phyloP scores from a whole-genome alignment of 2,888 invertebrate genomes.

The Seira sanloemensis region DNA sequence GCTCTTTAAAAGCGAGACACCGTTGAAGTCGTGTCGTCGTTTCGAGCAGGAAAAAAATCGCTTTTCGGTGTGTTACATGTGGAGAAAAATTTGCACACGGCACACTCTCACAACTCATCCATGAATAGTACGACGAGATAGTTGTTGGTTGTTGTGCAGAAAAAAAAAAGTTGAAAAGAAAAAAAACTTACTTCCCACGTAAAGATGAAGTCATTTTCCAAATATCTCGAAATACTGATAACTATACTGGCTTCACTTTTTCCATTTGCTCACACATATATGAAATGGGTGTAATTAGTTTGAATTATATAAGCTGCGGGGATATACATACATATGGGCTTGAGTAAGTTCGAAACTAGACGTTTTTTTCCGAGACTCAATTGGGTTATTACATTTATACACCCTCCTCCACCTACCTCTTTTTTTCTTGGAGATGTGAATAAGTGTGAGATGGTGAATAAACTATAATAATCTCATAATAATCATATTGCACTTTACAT shows the following conservation, averaged over 20 bases:
- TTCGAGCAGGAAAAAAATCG: constrained; percentile 65
- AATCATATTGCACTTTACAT: no score
- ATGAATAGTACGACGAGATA: constrained; percentile 66
- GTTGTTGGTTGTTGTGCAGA: no score
- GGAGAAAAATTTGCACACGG: constrained; percentile 73
- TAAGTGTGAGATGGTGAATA: no score
- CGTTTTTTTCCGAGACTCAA: no score
- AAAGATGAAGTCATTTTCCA: constrained; percentile 56
- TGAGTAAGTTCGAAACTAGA: no score
- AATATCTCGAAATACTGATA: constrained; percentile 37
- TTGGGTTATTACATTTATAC: constrained; percentile 41
- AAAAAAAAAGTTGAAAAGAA: no score
- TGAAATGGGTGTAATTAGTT: constrained; percentile 25
- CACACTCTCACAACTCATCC: constrained; percentile 48
- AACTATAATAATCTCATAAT: no score
- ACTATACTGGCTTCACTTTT: neutral
- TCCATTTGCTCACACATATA: neutral
- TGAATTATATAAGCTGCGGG: no score
- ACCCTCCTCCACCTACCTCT: constrained; percentile 46
- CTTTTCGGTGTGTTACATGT: constrained; percentile 64
- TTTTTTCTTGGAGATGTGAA: constrained; percentile 5
- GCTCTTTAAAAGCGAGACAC: no score
- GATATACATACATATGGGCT: no score
- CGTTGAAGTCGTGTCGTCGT: neutral
- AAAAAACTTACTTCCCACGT: constrained; percentile 46